Percentiles rank a stretch among this genome's conserved stretches.
Conservation (phyloP, 2,888 invertebrate genomes). For the Aleiodes testaceus region DNA sequence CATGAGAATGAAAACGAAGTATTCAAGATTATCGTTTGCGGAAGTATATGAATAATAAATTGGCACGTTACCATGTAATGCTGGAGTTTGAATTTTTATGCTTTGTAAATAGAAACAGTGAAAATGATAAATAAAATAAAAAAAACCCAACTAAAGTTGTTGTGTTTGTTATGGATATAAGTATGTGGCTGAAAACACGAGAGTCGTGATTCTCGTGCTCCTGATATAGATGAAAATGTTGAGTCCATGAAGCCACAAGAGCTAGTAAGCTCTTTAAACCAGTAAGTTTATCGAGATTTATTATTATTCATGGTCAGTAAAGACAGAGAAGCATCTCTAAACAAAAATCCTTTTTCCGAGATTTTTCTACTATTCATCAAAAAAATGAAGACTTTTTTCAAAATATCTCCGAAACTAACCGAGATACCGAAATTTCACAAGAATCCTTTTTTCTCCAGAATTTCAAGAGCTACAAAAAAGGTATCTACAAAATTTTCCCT, state of each 20-base stretch:
- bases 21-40: constrained; percentile 36
- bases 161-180: constrained; percentile 3
- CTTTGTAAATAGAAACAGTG: constrained; percentile 19
- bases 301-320: constrained; percentile 54
- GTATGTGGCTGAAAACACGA: constrained; percentile 56
- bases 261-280: constrained; percentile 39
- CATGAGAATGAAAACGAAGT: constrained; percentile 16
- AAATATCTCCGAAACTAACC: too few species aligned
- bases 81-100: constrained; percentile 32
- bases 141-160: constrained; percentile 5
- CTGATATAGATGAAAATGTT: constrained; percentile 56
- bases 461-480: too few species aligned
- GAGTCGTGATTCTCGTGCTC: constrained; percentile 67
- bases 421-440: too few species aligned
- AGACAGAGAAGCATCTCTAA: constrained; percentile 26
- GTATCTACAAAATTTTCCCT: too few species aligned
- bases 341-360: background rate
- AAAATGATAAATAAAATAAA: constrained; percentile 26
- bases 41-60: constrained; percentile 44
- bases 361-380: background rate
- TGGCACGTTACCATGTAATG: constrained; percentile 14
- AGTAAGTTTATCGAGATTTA: constrained; percentile 54
- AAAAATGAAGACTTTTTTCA: too few species aligned
- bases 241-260: constrained; percentile 23
- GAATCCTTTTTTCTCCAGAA: too few species aligned